These are phyloP conservation scores for Campopleginae sp. DNA, from an alignment of 2,888 invertebrate species.

Conservation along the genomic window DNA sequence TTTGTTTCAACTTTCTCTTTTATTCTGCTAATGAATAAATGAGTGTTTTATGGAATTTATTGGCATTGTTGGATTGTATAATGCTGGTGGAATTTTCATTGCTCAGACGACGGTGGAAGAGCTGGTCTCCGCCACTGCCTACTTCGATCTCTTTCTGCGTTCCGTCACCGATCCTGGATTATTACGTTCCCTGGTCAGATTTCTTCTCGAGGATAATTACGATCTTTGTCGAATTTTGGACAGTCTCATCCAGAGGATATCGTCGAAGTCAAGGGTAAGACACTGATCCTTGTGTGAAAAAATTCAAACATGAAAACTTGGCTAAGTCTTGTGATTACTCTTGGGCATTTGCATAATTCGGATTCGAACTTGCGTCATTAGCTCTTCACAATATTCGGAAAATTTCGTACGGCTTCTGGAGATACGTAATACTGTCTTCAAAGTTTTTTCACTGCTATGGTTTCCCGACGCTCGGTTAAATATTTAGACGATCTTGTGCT, in stretches of 20 bases:
- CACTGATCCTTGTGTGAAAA: neutral
- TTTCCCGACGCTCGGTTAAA: neutral
- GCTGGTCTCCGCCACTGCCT: slow-evolving; percentile 96
- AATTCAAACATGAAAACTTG: neutral
- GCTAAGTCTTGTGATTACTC: neutral
- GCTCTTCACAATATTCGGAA: neutral
- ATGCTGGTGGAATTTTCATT: slow-evolving; percentile 76
- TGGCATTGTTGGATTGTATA: neutral
- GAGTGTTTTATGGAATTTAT: neutral
- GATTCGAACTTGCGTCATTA: neutral
- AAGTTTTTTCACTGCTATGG: neutral
- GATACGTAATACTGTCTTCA: slow-evolving; percentile 18
- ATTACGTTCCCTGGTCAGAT: slow-evolving; percentile 92
- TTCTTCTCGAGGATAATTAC: slow-evolving; percentile 93
- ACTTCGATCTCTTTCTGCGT: slow-evolving; percentile 95
- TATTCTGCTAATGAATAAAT: neutral
- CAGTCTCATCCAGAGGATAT: slow-evolving; percentile 92
- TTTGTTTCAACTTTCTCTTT: slow-evolving; percentile 14
- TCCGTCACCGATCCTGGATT: slow-evolving; percentile 94
- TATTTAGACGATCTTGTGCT: neutral
- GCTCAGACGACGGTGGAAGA: slow-evolving; percentile 94
- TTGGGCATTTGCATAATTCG: neutral
- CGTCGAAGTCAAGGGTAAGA: slow-evolving; percentile 89
- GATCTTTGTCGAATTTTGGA: slow-evolving; percentile 94
- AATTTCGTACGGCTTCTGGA: slow-evolving; percentile 21